phyloP scores from a whole-genome alignment of 2,888 invertebrate genomes.

The Agrochola litura region DNA sequence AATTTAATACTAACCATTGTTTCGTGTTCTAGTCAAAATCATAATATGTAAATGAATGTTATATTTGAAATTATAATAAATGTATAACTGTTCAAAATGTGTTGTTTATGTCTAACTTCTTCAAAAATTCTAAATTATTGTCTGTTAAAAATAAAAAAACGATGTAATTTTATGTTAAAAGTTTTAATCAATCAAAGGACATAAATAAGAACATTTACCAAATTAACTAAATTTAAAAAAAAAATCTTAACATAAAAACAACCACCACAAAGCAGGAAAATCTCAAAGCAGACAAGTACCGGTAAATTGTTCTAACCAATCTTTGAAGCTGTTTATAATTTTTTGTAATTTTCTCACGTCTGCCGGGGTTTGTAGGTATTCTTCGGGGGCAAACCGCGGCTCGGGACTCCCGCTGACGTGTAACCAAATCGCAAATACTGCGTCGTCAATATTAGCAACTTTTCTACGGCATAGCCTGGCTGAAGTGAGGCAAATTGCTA shows the following conservation, averaged over 20 bases:
- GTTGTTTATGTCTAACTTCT: slow-evolving; percentile 1
- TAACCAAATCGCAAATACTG: slow-evolving; percentile 86
- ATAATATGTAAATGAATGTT: slow-evolving; percentile 8
- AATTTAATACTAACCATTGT: slow-evolving; percentile 35
- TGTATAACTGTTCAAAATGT: background rate
- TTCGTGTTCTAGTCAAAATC: slow-evolving; percentile 73
- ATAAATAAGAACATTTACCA: background rate
- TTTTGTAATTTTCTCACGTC: slow-evolving; percentile 78
- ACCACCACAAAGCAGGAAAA: slow-evolving; percentile 49
- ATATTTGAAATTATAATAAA: slow-evolving; percentile 2
- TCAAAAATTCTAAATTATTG: slow-evolving; percentile 36
- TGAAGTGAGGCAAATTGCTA: slow-evolving; percentile 78
- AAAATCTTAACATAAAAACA: background rate
- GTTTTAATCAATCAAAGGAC: slow-evolving; percentile 6
- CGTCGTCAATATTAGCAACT: slow-evolving; percentile 80
- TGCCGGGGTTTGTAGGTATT: slow-evolving; percentile 82
- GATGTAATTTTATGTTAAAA: background rate
- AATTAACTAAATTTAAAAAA: background rate
- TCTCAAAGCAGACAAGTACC: slow-evolving; percentile 62
- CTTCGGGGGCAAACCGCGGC: slow-evolving; percentile 84
- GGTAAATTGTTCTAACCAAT: slow-evolving; percentile 83
- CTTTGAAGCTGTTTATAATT: slow-evolving; percentile 80
- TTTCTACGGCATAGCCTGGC: slow-evolving; percentile 83
- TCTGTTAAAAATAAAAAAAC: slow-evolving; percentile 21
- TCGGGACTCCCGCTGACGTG: slow-evolving; percentile 83